These are phyloP conservation scores for Torymus aiolomorphi DNA, from an alignment of 2,888 invertebrate genomes.

Conservation along the genomic window DNA sequence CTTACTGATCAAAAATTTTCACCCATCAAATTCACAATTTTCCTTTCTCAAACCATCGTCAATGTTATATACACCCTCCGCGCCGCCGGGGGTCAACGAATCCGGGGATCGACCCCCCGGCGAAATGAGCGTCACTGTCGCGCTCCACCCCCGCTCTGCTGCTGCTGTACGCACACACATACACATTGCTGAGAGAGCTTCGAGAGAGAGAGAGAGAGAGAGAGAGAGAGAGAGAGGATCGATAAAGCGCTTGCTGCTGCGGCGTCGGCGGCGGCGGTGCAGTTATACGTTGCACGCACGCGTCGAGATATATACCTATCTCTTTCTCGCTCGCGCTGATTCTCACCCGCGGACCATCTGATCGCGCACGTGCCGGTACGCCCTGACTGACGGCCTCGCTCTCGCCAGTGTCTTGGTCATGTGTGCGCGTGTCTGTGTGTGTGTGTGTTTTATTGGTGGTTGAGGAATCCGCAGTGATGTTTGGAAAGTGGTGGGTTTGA, in stretches of 20 bases:
- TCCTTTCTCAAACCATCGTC: not conserved
- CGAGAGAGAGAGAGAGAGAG: conserved; percentile 16
- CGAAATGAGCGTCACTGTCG: conserved; percentile 58
- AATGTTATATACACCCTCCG: too few relatives aligned
- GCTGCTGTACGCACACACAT: conserved; percentile 50
- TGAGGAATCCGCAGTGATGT: too few relatives aligned
- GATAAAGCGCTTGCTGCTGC: conserved; percentile 26
- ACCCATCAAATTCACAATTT: not conserved
- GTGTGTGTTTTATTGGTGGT: too few relatives aligned
- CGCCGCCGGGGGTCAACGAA: too few relatives aligned
- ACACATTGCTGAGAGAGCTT: not conserved
- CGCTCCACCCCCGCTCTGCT: too few relatives aligned
- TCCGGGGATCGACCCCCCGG: not conserved
- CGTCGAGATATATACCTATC: not conserved
- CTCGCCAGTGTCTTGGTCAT: too few relatives aligned
- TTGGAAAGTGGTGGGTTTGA: too few relatives aligned
- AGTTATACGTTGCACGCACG: not conserved
- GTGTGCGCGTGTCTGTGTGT: too few relatives aligned
- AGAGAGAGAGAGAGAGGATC: conserved; percentile 34
- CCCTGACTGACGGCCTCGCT: too few relatives aligned
- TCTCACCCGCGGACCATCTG: too few relatives aligned
- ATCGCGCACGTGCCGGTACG: too few relatives aligned
- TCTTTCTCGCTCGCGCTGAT: too few relatives aligned
- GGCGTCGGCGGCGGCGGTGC: not conserved
- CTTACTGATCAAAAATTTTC: not conserved